Evolutionary conservation across 2,797 vertebrate genomes (phyloP).

Genomic region (Chromis chromis): DNA sequence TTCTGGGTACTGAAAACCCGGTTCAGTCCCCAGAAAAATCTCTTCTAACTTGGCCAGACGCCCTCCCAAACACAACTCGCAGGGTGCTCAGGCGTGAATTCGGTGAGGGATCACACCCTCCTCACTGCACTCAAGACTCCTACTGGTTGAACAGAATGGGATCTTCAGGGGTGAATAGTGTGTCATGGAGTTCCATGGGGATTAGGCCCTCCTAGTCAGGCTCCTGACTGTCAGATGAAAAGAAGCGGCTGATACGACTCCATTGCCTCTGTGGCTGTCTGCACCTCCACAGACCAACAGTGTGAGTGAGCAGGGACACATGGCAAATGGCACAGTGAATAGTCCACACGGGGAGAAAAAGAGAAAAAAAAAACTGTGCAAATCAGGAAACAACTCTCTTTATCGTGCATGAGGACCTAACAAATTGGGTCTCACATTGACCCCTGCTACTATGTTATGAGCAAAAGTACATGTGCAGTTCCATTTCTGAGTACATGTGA

Average conservation of each 20-base stretch:
- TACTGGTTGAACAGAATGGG: constrained; percentile 33
- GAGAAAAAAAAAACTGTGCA: neutral
- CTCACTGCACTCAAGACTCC: constrained; percentile 30
- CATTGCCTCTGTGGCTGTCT: constrained; percentile 18
- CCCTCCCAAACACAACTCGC: constrained; percentile 13
- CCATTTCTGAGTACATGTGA: neutral
- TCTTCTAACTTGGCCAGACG: constrained; percentile 3
- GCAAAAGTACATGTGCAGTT: constrained; percentile 4
- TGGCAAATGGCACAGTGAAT: constrained; percentile 35
- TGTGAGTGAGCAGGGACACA: constrained; percentile 3
- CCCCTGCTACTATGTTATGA: neutral
- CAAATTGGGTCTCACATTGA: constrained; percentile 15
- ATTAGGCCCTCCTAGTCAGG: constrained; percentile 35
- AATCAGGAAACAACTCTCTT: neutral
- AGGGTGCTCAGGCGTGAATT: constrained; percentile 33
- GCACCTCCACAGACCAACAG: constrained; percentile 27
- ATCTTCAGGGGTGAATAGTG: constrained; percentile 30
- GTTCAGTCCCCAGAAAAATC: constrained; percentile 20
- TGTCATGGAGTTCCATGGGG: constrained; percentile 25
- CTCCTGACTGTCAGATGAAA: constrained; percentile 41
- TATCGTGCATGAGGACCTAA: neutral
- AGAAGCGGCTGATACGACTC: constrained; percentile 41
- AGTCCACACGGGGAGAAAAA: constrained; percentile 17
- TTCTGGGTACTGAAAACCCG: neutral
- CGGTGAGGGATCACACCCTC: constrained; percentile 23